Evolutionary conservation across 30 jellyfish, hydroid and myxozoan species (phyloP), one percentile per base, ranked within the genome.

Genomic region (Catostylus mosaicus): DNA sequence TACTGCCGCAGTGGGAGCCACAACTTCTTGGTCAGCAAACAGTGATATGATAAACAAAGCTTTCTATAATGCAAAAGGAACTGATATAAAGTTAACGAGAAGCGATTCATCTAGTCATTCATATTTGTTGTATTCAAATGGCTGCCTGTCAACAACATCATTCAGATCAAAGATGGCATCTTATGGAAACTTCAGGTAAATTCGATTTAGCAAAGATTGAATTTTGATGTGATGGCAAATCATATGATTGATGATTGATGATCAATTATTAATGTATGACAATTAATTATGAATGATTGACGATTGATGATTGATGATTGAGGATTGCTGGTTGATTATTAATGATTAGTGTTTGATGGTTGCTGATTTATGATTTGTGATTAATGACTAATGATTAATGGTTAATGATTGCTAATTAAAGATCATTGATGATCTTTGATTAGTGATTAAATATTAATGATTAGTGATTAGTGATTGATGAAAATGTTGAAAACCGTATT

Each of bases 171-270:
- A 23, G 57, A 80, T 66, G 18, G 45, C 83, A 8, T 64, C 66
- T 2, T 63, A 80, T 36, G 92, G 92, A 16, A 82, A 82, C 40
- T 82, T 82, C 79, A 82, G 92, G 92, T 82, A 68, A 43, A 8
- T 43, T 43, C 16, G 56, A 43, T 43, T 43, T 43, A 8, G 56
- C 56, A 16, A 43, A 8, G 8, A 6, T 43, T 43, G 12, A 43
- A 6, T 8, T 16, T 6, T 43, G 56, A 16, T 43, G 12, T 43
- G 16, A 6, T 43, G 12, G 16, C 16, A 16, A 43, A 59, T 59
- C 23, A 59, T n/a, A 6, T 52, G 67, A 52, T 10, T 43, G 12
- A 20, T 52, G 67, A 16, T 52, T 29, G 71, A 59, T 23, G 71
- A 59, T 59, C 18, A 23, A 59, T 9, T 1, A 19, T 7, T n/a